A percentile compares a stretch with the other conserved stretches of the same genome.
Conservation (phyloP, 2,888 invertebrate genomes). For the Limnephilus marmoratus region DNA sequence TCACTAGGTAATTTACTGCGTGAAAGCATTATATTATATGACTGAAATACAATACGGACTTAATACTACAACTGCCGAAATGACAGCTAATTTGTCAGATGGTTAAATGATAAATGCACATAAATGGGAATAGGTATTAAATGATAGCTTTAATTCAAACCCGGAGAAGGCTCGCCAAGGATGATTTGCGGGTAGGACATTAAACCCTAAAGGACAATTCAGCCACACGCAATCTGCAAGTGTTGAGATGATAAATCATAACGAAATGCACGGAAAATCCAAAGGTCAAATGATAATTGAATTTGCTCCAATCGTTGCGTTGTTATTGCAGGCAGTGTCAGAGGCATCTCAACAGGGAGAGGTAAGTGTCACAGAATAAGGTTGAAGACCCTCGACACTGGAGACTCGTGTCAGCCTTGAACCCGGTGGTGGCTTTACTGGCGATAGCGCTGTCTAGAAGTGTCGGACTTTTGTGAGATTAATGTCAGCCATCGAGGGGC, state of each 20-base stretch:
- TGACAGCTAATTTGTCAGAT: background rate
- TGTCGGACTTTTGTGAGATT: background rate
- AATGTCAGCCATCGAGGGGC: constrained; percentile 10
- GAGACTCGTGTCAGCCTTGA: background rate
- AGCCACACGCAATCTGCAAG: background rate
- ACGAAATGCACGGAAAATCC: background rate
- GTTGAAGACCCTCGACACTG: background rate
- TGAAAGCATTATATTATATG: background rate
- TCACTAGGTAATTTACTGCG: background rate
- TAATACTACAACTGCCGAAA: background rate
- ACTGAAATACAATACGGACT: background rate
- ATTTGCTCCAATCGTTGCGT: background rate
- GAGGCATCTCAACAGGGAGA: background rate
- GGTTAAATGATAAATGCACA: constrained; percentile 2
- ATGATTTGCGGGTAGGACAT: background rate
- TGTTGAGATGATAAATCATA: background rate
- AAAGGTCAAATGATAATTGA: background rate
- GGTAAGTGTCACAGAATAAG: background rate
- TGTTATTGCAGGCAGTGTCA: background rate
- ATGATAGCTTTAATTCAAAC: background rate
- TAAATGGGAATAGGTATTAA: background rate
- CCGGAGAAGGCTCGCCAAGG: background rate
- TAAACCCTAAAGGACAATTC: background rate
- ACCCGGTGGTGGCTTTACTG: background rate
- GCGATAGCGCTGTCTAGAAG: background rate